Evolutionary conservation across 2,113 vertebrate genomes (phyloP).

Genomic region (Salvelinus sp.): DNA sequence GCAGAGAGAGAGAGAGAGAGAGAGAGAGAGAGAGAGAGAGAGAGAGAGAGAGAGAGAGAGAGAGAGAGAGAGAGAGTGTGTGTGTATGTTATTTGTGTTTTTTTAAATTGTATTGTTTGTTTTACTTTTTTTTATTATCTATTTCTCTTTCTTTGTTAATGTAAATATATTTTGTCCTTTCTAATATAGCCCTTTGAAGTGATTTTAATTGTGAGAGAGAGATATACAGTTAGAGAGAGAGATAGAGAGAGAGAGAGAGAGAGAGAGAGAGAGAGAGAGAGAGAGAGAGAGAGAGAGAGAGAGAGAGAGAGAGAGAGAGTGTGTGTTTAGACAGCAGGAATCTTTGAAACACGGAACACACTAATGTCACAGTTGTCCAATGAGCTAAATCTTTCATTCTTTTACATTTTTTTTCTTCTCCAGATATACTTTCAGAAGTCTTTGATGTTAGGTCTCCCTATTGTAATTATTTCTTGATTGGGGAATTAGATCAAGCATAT

Average conservation of each 20-base stretch:
- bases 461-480: not conserved
- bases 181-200: too few relatives aligned
- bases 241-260: constrained; percentile 17
- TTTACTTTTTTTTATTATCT: too few relatives aligned
- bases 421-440: not conserved
- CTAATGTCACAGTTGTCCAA: not conserved
- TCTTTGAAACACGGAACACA: not conserved
- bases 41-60: not conserved
- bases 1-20: constrained; percentile 44
- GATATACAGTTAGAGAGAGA: accelerated
- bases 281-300: constrained; percentile 41
- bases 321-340: not conserved
- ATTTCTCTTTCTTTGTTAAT: too few relatives aligned
- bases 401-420: not conserved
- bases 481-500: not conserved
- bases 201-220: too few relatives aligned
- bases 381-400: not conserved
- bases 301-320: not conserved
- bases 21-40: not conserved
- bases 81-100: too few relatives aligned
- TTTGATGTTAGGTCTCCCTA: not conserved
- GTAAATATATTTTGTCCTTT: too few relatives aligned
- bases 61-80: not conserved
- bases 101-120: too few relatives aligned
- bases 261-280: constrained; percentile 12